Conservation (phyloP, 2,797 vertebrate species). For the Anabacerthia variegaticeps region DNA sequence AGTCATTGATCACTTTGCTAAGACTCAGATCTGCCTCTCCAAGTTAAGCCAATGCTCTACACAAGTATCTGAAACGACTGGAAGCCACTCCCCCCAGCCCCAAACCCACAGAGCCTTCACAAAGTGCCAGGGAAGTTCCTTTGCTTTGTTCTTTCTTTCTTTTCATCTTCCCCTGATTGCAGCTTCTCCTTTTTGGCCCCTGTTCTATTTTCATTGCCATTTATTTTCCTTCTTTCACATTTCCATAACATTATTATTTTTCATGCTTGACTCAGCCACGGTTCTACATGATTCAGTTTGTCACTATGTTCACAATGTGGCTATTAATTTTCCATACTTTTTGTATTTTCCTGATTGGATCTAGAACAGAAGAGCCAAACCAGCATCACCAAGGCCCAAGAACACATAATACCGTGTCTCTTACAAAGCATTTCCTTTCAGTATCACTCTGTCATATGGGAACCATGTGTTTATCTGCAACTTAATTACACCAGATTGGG, state of each 20-base stretch:
- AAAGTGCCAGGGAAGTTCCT: not conserved
- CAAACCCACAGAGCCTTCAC: not conserved
- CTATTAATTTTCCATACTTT: not conserved
- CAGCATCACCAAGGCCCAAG: not conserved
- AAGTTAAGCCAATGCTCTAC: not conserved
- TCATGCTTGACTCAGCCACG: not conserved
- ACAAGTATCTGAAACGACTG: not conserved
- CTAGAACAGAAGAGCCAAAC: not conserved
- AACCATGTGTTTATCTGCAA: constrained; percentile 13
- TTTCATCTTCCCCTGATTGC: not conserved
- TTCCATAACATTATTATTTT: not conserved
- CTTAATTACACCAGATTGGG: not conserved
- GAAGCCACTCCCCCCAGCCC: not conserved
- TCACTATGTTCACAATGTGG: not conserved
- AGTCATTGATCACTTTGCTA: fast-evolving
- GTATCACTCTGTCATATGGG: not conserved
- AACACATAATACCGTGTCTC: not conserved
- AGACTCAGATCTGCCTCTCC: not conserved
- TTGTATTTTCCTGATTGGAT: not conserved
- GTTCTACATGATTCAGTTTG: not conserved
- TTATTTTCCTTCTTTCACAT: not conserved
- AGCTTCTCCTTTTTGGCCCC: not conserved
- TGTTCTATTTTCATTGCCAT: not conserved
- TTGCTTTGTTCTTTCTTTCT: not conserved
- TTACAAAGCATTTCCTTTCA: not conserved